Conservation (phyloP, 2,797 vertebrate species). For the Tangara arthus region DNA sequence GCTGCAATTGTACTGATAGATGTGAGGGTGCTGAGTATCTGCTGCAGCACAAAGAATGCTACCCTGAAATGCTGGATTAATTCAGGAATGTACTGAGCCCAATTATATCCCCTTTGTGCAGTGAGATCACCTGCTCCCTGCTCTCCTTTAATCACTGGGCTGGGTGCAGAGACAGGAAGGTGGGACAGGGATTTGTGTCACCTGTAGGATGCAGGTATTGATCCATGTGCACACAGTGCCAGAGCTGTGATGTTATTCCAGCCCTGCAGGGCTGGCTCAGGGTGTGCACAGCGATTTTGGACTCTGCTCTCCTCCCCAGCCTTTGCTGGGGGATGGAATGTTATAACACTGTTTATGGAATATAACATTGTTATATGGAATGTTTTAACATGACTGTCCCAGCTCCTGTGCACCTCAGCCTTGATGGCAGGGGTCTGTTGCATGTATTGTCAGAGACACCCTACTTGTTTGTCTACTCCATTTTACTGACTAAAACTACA, state of each 20-base stretch:
- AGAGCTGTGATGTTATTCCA: no score
- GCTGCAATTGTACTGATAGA: neutral
- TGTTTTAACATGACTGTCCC: neutral
- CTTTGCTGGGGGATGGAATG: neutral
- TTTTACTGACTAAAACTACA: neutral
- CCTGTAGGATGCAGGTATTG: neutral
- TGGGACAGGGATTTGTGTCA: neutral
- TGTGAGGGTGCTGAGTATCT: neutral
- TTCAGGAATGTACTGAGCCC: neutral
- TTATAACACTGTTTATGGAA: neutral
- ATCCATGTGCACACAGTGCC: neutral
- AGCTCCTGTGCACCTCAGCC: neutral
- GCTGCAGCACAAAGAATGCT: neutral
- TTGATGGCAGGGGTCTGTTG: neutral
- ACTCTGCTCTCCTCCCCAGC: neutral
- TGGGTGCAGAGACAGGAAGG: neutral
- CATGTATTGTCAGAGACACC: rapidly evolving
- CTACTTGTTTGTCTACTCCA: rapidly evolving
- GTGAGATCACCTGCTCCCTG: neutral
- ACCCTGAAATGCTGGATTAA: rapidly evolving
- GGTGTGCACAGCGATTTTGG: rapidly evolving
- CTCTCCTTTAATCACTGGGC: neutral
- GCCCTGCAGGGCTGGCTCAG: no score
- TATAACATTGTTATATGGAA: no score
- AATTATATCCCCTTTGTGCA: neutral